Evolutionary conservation across 2,113 vertebrate genomes (phyloP), one percentile per base, ranked within the genome.

Genomic region (Takifugu bimaculatus): DNA sequence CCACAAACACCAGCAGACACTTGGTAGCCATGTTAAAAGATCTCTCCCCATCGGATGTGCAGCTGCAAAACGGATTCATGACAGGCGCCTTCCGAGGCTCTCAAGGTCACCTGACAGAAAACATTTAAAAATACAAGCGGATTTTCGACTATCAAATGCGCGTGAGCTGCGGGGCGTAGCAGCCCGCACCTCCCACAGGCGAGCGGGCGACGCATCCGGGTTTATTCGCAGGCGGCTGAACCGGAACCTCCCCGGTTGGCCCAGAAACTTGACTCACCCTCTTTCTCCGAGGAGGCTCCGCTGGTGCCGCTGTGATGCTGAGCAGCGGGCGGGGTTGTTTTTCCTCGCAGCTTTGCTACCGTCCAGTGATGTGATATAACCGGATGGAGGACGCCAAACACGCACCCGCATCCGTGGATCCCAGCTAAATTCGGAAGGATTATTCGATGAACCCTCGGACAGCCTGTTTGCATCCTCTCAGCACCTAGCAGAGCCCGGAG

Each of bases 281-380:
- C 26, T 66, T 74, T 51, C 39, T 67, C 56, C 57, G 63, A 47
- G 9, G 45, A 65, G 26, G 58, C 35, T 68, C 54, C 54, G 14
- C 7, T 13, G 57, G 77, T 63, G 78, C 75, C 72, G 72, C 35
- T 10, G 62, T 81, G 89, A 90, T 90, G 89, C 89, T 87, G 86
- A 80, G 75, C 64, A 62, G 82, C 54, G 87, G 91, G 89, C 84
- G 88, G 90, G 90, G 89, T 81, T 57, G 70, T 68, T 75, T 62
- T 61, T 72, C 74, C 81, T 74, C 76, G 79, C 85, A 77, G 78
- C 75, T 35, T 58, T 65, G 58, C 74, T 74, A 50, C 65, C 28
- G 71, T 74, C 74, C 63, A 63, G 70, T 76, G 81, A 83, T 74
- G 80, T 65, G 72, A 74, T 62, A 20, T 4, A 50, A 13, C 72